Base-by-base conservation (phyloP, 2,888 invertebrate genomes). In the Acleris cristana region DNA sequence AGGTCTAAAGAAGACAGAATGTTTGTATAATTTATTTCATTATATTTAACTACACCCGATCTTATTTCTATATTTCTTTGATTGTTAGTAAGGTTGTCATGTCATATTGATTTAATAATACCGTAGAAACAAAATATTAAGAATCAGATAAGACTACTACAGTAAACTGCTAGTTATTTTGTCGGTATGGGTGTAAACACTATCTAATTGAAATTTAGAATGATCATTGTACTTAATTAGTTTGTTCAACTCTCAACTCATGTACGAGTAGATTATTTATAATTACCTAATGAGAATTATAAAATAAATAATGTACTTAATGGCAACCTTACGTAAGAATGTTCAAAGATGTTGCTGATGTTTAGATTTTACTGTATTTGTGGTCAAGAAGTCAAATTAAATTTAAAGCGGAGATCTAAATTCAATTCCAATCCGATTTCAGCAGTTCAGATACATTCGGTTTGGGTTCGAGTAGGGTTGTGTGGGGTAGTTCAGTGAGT, bases 41-140 rank as follows among this genome's bases (percentile, higher is more conserved):
- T 73, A 79, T 84, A 58, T 21, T 67, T 58, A 84, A 80, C 79
- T 79, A 86, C 86, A 86, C 84, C 73, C 83, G 82, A 74, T 67
- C 59, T 52, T 30, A 26, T 58, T 45, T 34, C 60, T 69, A 70
- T 69, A 61, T 64, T 30, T 64, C 23, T 51, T 55, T 57, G 68
- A 54, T 54, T 74, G 75, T 76, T 71, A 71, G 82, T 89, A 85
- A 88, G 89, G 87, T 87, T 89, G 88, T 87, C 87, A 88, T 89
- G 88, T 87, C 87, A 88, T 81, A 69, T 73, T 77, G 59, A 70
- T 70, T 62, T 7, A 44, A 53, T 30, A 23, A 23, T 34, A n/a
- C 51, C 51, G 30, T 56, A 51, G 3, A 14, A 40, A 40, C 34
- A 8, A 49, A 40, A 44, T 44, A 21, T 16, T 23, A 23, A n/a